These are phyloP conservation scores for Megathymus violae DNA, from an alignment of 1,140 invertebrate species.

Conservation along the genomic window DNA sequence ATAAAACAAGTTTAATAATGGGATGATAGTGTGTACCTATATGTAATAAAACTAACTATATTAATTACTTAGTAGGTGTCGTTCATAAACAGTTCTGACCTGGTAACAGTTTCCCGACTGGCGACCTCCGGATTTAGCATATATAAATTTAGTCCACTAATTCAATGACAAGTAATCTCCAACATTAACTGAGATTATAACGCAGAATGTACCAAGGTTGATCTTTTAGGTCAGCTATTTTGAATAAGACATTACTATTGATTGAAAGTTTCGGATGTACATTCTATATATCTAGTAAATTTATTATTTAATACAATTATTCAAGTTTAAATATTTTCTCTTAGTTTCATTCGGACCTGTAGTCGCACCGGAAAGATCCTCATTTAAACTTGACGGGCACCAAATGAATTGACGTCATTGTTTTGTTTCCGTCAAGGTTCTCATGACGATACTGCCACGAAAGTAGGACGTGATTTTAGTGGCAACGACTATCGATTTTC, in stretches of 20 bases:
- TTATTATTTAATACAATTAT: no score
- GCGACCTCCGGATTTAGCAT: constrained; percentile 35
- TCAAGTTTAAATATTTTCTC: no score
- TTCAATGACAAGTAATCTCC: constrained; percentile 45
- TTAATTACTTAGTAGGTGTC: background rate
- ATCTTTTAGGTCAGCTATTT: constrained; percentile 46
- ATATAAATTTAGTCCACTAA: constrained; percentile 45
- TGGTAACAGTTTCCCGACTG: constrained; percentile 12
- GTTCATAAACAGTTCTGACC: constrained; percentile 36
- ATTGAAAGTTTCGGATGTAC: constrained; percentile 1
- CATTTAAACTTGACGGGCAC: constrained; percentile 6
- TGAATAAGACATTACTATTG: constrained; percentile 23
- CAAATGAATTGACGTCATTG: constrained; percentile 32
- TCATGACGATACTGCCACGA: constrained; percentile 6
- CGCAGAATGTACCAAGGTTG: constrained; percentile 43
- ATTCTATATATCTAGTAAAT: no score
- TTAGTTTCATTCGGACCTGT: no score
- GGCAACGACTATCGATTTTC: background rate
- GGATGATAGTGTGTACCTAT: no score
- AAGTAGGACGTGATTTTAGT: constrained; percentile 16
- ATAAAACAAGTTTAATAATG: no score
- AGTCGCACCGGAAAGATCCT: constrained; percentile 5
- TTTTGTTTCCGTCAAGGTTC: constrained; percentile 37
- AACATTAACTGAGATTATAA: constrained; percentile 37
- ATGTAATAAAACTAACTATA: no score